Base-by-base conservation (phyloP, 53 echinoderm and acorn worm species). In the Arbacia lixula region DNA sequence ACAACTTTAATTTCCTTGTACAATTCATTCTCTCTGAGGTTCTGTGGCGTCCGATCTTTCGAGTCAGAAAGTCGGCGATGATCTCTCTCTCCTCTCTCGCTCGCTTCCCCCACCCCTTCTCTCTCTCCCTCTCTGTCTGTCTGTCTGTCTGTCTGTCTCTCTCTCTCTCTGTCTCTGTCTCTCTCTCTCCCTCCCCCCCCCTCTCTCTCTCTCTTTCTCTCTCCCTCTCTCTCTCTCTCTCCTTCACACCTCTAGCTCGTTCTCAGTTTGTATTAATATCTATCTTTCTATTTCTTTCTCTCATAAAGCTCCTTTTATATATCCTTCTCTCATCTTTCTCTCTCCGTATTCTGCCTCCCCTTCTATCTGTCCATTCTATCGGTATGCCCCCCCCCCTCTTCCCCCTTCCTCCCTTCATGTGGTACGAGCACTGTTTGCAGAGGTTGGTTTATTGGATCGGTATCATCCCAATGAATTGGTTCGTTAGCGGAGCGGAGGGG, bases 391-490 rank as follows among this genome's bases (percentile, higher is more conserved):
- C 34, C 32, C 74, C 34, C 74, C 51, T 33, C 53, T 53, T 49
- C 43, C 53, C 54, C 28, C 21, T 33, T 4, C 33, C 74, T 51
- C 74, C 52, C 64, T n/a, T n/a, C n/a, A n/a, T n/a, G n/a, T n/a
- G n/a, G n/a, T n/a, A n/a, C n/a, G n/a, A n/a, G n/a, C n/a, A n/a
- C n/a, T n/a, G 74, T 53, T 29, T 74, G 32, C 33, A 34, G 12
- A 11, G 32, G 74, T 34, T 51, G 58, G 35, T 36, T 14, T 57
- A 14, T 21, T 12, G 78, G 40, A 35, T 4, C 78, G 35, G 78
- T 77, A 29, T 30, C 46, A 16, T 8, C 56, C 58, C 37, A 58
- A 77, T 77, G 60, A 60, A 53, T 53, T 32, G 74, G 71, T 27
- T 71, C 40, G 71, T 75, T 32, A 75, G n/a, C 22, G 78, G 78